A percentile compares a stretch with the other conserved stretches of the same genome.
These are phyloP conservation scores for Neoniphon sammara DNA, from an alignment of 2,797 vertebrate species.

Conservation along the genomic window DNA sequence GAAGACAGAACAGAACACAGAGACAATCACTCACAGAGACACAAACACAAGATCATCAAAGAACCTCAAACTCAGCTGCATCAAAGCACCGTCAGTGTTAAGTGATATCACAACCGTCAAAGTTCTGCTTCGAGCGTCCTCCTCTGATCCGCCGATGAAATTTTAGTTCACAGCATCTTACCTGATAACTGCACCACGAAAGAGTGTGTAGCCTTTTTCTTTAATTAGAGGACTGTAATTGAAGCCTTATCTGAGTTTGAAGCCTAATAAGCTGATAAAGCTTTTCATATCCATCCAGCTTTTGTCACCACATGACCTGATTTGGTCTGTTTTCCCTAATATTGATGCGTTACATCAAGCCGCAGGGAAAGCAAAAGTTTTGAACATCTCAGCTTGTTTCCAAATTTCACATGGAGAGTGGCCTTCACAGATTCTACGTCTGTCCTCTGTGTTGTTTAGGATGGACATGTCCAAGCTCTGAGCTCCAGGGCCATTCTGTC, in stretches of 20 bases:
- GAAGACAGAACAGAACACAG: slow-evolving; percentile 86
- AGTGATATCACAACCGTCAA: slow-evolving; percentile 28
- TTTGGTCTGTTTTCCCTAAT: slow-evolving; percentile 30
- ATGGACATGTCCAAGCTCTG: slow-evolving; percentile 63
- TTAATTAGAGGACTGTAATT: slow-evolving; percentile 17
- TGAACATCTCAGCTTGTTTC: background rate
- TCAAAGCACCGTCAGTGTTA: slow-evolving; percentile 40
- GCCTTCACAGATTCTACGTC: background rate
- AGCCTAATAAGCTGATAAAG: background rate
- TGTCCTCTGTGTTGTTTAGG: slow-evolving; percentile 63
- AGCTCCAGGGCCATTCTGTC: slow-evolving; percentile 84
- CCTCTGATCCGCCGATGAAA: slow-evolving; percentile 12
- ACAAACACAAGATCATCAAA: slow-evolving; percentile 83
- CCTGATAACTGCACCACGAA: slow-evolving; percentile 33
- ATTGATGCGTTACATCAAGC: slow-evolving; percentile 21
- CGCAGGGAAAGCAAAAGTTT: slow-evolving; percentile 47
- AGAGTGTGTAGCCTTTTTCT: slow-evolving; percentile 9
- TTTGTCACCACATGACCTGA: slow-evolving; percentile 11
- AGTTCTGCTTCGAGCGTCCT: slow-evolving; percentile 12
- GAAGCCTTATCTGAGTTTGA: slow-evolving; percentile 17
- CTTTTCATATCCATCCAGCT: slow-evolving; percentile 16
- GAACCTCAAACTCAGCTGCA: slow-evolving; percentile 78
- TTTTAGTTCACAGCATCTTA: slow-evolving; percentile 41
- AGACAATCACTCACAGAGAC: slow-evolving; percentile 85
- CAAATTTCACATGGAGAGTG: background rate